Conservation (phyloP, 2,113 vertebrate species). For the Rhea americana region DNA sequence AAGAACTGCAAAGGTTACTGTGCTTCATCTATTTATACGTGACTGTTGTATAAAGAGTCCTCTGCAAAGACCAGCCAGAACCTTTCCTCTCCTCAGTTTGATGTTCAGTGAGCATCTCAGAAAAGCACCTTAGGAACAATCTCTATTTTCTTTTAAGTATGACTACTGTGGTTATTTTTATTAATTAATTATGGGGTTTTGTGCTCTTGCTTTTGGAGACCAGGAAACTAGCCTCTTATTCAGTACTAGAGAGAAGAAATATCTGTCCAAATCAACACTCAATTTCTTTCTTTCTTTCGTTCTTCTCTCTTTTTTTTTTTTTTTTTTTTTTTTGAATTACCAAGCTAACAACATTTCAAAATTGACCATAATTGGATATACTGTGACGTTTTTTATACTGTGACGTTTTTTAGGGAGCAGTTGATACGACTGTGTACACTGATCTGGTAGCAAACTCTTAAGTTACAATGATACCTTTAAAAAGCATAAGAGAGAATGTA, state of each 20-base stretch:
- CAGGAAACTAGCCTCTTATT: not conserved
- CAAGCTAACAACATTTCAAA: not conserved
- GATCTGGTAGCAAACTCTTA: not conserved
- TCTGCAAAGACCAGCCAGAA: not conserved
- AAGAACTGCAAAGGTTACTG: not conserved
- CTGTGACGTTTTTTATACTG: not conserved
- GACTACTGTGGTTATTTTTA: not conserved
- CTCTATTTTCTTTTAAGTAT: not conserved
- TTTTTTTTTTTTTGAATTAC: not conserved
- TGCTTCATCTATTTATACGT: not conserved
- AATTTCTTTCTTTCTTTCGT: too few species aligned
- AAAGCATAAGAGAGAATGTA: not conserved
- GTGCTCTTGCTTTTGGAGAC: not conserved
- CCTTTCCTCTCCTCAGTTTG: not conserved
- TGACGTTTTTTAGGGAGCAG: not conserved
- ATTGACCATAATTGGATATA: not conserved
- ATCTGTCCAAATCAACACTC: not conserved
- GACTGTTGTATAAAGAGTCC: not conserved
- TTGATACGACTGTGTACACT: not conserved
- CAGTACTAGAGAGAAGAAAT: not conserved
- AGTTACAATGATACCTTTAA: not conserved
- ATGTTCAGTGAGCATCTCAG: not conserved
- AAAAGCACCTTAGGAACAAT: not conserved
- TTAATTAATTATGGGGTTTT: not conserved
- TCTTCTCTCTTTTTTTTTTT: too few species aligned